Conservation (phyloP, 2,888 invertebrate species). For the Melanostoma scalare region DNA sequence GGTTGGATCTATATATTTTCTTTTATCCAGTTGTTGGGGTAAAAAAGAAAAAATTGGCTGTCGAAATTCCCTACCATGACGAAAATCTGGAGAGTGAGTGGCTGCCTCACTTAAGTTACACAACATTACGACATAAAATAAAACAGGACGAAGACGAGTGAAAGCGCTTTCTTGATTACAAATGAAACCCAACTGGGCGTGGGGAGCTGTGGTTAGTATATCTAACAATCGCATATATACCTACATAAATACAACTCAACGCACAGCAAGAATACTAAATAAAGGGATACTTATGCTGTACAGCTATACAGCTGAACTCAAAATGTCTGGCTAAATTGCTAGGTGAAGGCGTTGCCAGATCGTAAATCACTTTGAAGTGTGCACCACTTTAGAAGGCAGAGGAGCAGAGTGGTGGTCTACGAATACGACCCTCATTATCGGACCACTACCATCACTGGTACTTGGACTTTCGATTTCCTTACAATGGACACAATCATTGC, state of each 20-base stretch:
- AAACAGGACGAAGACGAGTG: slow-evolving; percentile 67
- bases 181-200: slow-evolving; percentile 72
- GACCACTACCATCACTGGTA: slow-evolving; percentile 36
- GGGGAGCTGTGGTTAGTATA: slow-evolving; percentile 68
- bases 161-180: slow-evolving; percentile 73
- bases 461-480: slow-evolving; percentile 70
- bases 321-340: slow-evolving; percentile 78
- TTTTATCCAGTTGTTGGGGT: slow-evolving; percentile 45
- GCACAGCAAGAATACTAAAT: slow-evolving; percentile 68
- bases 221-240: slow-evolving; percentile 51
- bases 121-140: slow-evolving; percentile 68
- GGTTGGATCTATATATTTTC: slow-evolving; percentile 42
- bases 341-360: slow-evolving; percentile 81
- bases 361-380: slow-evolving; percentile 82
- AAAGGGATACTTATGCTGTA: slow-evolving; percentile 62
- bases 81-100: slow-evolving; percentile 44
- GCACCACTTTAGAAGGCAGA: slow-evolving; percentile 73
- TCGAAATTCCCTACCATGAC: slow-evolving; percentile 52
- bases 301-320: slow-evolving; percentile 62
- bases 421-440: slow-evolving; percentile 66
- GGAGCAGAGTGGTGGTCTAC: slow-evolving; percentile 60
- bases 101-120: slow-evolving; percentile 75
- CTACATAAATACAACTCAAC: slow-evolving; percentile 46
- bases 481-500: slow-evolving; percentile 61
- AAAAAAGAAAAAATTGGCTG: slow-evolving; percentile 60